Base-by-base conservation (phyloP, 2,888 invertebrate species). In the Cyclophora albipunctata region DNA sequence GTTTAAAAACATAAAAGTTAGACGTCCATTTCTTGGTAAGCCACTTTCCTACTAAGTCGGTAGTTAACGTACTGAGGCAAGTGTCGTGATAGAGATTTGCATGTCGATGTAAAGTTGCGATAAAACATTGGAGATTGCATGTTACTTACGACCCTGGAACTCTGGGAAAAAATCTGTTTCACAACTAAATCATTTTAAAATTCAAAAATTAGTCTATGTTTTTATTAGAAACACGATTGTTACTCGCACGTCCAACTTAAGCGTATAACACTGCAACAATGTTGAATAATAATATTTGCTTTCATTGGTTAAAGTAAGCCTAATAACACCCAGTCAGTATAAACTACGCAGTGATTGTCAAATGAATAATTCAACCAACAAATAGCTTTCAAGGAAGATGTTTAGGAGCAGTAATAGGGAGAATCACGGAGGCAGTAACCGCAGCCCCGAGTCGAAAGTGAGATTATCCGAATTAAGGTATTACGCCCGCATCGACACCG, bases 401-500 rank as follows among this genome's bases (percentile, higher is more conserved):
- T 59, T 62, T 54, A 59, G 59, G 57, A 53, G 59, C 61, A 60
- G 57, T 49, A 62, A 64, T 63, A 62, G 60, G 53, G 60, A 63
- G 67, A 63, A 69, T 68, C 64, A 63, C 47, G 52, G 57, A 60
- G 60, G 57, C 55, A 49, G 66, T 66, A 64, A 74, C 75, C 73
- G 64, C 67, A 71, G 63, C 66, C 71, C 71, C 69, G 59, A 69
- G 64, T 66, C 67, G 71, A 75, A 74, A 75, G 73, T 70, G 69
- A 79, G 82, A 84, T 84, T 81, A 82, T 76, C 73, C 71, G 81
- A 80, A 81, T 83, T 81, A 81, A 81, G 79, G 78, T 75, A 81
- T 82, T 76, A 81, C 75, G 67, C 69, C 80, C 77, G 77, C 78
- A 78, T 78, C 78, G 75, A 63, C 71, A 66, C 66, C 66, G 71